Conservation (phyloP, 2,797 vertebrate genomes). For the Hypotaenidia okinawae region DNA sequence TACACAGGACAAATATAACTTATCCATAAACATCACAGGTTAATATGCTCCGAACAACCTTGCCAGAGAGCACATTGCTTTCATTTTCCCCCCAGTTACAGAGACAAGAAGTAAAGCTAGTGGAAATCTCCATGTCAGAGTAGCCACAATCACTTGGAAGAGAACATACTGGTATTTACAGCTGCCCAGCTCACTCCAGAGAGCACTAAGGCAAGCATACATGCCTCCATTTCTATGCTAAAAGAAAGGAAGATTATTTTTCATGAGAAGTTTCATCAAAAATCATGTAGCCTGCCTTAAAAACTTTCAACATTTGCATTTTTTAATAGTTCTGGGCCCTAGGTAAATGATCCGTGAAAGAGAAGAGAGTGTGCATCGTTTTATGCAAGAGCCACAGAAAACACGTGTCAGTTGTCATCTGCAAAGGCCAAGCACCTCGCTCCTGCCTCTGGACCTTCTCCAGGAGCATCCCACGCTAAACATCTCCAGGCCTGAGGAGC, state of each 20-base stretch:
- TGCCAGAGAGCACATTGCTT: background rate
- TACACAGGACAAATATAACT: background rate
- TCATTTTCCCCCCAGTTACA: background rate
- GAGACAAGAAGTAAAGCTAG: background rate
- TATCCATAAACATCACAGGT: background rate
- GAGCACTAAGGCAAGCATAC: background rate
- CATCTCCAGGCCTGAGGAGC: background rate
- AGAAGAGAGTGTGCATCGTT: background rate
- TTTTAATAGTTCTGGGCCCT: background rate
- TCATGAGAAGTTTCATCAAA: background rate
- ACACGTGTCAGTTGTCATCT: background rate
- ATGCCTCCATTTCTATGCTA: accelerated
- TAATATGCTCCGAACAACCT: background rate
- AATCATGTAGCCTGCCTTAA: background rate
- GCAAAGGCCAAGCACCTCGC: background rate
- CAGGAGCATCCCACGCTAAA: background rate
- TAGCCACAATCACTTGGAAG: background rate
- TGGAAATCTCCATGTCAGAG: background rate
- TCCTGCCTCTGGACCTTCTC: background rate
- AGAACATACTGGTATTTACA: background rate
- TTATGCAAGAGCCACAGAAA: background rate
- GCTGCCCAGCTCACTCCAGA: background rate
- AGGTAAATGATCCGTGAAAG: background rate
- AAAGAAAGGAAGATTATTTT: background rate
- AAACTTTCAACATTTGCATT: background rate